Percentiles rank a stretch among this genome's conserved stretches.
phyloP scores from a whole-genome alignment of 2,113 vertebrate species.

The Perca schrenkii region DNA sequence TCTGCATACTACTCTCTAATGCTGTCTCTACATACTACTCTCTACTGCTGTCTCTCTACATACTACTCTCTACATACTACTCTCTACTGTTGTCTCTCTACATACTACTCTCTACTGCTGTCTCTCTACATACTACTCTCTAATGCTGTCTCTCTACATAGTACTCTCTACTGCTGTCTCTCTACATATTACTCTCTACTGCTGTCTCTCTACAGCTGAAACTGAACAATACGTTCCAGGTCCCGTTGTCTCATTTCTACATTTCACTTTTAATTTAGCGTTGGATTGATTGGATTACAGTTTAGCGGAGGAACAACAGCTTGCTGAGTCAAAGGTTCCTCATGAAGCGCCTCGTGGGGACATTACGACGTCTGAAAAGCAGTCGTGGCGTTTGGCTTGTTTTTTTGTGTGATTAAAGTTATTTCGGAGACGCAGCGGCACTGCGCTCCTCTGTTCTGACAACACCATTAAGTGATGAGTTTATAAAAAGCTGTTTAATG shows the following conservation, averaged over 20 bases:
- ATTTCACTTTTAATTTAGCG: constrained; percentile 57
- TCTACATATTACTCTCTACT: too few relatives aligned
- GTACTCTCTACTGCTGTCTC: too few relatives aligned
- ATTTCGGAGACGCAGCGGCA: constrained; percentile 26
- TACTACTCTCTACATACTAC: too few relatives aligned
- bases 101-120: too few relatives aligned
- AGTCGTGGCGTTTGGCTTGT: constrained; percentile 40
- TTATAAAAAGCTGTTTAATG: constrained; percentile 62
- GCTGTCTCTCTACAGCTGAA: neutral
- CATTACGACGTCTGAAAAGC: constrained; percentile 25
- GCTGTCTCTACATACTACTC: too few relatives aligned
- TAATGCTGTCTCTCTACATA: too few relatives aligned
- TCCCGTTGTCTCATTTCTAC: neutral
- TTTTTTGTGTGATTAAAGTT: constrained; percentile 44
- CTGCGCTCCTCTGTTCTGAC: constrained; percentile 58
- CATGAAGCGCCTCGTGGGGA: constrained; percentile 47
- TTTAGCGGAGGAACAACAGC: constrained; percentile 29
- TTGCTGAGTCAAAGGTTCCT: constrained; percentile 42
- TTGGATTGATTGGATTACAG: constrained; percentile 50
- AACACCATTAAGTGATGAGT: constrained; percentile 29
- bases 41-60: too few relatives aligned
- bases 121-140: too few relatives aligned
- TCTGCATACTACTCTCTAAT: too few relatives aligned
- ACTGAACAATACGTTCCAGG: neutral
- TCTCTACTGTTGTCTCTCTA: too few relatives aligned